A percentile compares a stretch with the other conserved stretches of the same genome.
Evolutionary conservation across 2,888 invertebrate species (phyloP).

Genomic region (Drosophila paranaensis): DNA sequence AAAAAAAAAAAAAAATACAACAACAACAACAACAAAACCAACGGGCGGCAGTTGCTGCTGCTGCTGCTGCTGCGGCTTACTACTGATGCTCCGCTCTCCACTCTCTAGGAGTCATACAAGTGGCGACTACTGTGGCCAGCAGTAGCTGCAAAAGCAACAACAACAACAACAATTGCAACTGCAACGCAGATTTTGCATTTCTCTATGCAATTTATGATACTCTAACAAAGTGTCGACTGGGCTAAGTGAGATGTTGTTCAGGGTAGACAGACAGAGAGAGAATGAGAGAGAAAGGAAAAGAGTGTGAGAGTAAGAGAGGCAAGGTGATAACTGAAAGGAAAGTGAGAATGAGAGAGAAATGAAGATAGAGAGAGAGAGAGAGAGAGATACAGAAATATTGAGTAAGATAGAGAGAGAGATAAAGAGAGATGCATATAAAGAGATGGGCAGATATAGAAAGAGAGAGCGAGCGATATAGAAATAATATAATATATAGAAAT

Average conservation of each 20-base stretch:
- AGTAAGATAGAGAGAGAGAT: neutral
- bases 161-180: constrained; percentile 6
- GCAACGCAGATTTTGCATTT: constrained; percentile 44
- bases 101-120: constrained; percentile 10
- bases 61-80: constrained; percentile 13
- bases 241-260: constrained; percentile 1
- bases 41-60: constrained; percentile 30
- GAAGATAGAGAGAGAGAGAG: neutral
- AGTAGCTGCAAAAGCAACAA: constrained; percentile 38
- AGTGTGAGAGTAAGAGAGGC: no score
- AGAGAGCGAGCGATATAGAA: neutral
- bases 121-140: constrained; percentile 33
- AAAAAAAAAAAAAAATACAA: constrained; percentile 12
- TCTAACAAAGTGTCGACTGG: constrained; percentile 15
- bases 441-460: neutral
- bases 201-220: constrained; percentile 29
- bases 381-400: neutral
- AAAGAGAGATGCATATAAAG: neutral
- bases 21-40: constrained; percentile 30
- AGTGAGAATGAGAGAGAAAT: no score
- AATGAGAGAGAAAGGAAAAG: no score
- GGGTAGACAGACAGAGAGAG: no score
- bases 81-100: constrained; percentile 22
- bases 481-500: no score
- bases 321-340: no score